Base-by-base conservation (phyloP, 2,888 invertebrate genomes). In the Chydorus sphaericus region DNA sequence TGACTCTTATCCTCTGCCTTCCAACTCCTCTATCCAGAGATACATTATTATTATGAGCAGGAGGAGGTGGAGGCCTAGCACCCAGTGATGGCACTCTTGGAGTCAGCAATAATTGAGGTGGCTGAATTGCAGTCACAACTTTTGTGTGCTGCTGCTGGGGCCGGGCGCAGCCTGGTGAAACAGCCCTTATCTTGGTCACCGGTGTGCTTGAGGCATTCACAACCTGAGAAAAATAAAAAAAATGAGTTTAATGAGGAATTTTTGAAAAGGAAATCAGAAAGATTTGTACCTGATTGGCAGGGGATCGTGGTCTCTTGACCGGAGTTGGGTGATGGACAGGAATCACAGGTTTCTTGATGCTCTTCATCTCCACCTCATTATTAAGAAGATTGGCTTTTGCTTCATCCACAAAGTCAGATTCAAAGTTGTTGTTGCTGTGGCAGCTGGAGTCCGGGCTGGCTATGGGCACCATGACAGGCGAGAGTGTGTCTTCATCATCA, bases 401-500 rank as follows among this genome's bases (percentile, higher is more conserved):
- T 23, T 11, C 36, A 8, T 23, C 31, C 36, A 26, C 23, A 23
- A 52, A 31, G 11, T 23, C 36, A 26, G n/a, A 26, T 18, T 52
- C 52, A 31, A 52, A 31, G 18, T 52, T 52, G 23, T 52, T 52
- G 52, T 52, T 52, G 30, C 36, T 52, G 16, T 26, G 33, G 26
- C 52, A 31, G 44, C 44, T 44, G 10, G 44, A 44, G 16, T 52
- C 33, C 33, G 52, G 52, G 36, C 52, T 52, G 18, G 36, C 33
- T 18, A 26, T 36, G 18, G 52, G 52, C 18, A 52, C 52, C 52
- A 52, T 52, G 23, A 52, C 52, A 18, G 52, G 52, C n/a, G 52
- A 52, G 10, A 52, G 33, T 5, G 52, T 52, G 23, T 52, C 52
- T 36, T 52, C 52, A 33, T 52, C 52, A 52, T 52, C 52, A 52